Evolutionary conservation across 2,797 vertebrate species (phyloP).

Genomic region (Rhinogobio ventralis): DNA sequence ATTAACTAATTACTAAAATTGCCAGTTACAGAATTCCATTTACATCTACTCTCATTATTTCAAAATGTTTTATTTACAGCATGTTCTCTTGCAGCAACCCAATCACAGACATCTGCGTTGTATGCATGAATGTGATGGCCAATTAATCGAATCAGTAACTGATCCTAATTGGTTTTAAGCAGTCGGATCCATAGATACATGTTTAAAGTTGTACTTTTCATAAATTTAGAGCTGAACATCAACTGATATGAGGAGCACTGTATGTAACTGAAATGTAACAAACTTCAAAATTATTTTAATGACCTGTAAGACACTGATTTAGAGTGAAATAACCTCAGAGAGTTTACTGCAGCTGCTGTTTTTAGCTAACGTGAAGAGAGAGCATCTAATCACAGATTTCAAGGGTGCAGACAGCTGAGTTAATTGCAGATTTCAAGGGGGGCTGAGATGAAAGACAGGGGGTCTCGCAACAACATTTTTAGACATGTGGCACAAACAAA

Average conservation of each 20-base stretch:
- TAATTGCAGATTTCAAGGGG: not conserved
- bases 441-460: not conserved
- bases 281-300: not conserved
- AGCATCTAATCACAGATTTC: constrained; percentile 19
- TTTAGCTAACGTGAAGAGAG: constrained; percentile 6
- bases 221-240: not conserved
- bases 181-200: not conserved
- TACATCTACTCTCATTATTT: not conserved
- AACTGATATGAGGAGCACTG: not conserved
- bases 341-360: not conserved
- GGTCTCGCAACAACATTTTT: not conserved
- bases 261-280: too few relatives aligned
- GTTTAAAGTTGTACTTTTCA: not conserved
- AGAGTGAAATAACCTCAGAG: not conserved
- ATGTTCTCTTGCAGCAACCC: not conserved
- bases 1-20: not conserved
- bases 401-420: constrained; percentile 1
- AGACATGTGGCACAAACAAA: not conserved
- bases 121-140: not conserved
- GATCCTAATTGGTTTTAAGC: not conserved
- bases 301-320: not conserved
- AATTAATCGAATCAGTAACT: not conserved
- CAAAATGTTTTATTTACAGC: constrained; percentile 4
- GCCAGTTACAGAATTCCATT: not conserved
- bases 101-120: not conserved